Base-by-base conservation (phyloP, 2,113 vertebrate genomes). In the Chaenocephalus aceratus region DNA sequence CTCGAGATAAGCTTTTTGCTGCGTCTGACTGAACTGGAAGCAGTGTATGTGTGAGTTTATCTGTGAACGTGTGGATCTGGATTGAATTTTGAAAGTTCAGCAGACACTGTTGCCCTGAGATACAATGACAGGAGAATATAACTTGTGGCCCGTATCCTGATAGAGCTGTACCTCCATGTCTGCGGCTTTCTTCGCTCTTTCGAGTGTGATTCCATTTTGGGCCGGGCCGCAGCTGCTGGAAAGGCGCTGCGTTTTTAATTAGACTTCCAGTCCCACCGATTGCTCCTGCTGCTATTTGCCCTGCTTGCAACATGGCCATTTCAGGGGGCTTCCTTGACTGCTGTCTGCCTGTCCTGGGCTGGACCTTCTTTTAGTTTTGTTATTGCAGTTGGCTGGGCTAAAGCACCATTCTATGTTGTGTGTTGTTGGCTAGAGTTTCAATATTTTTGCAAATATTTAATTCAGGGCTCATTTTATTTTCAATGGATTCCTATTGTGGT, bases 201-300 rank as follows among this genome's bases (percentile, higher is more conserved):
- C 68, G 41, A 75, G 45, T 48, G 69, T 3, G 76, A 83, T 89
- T 94, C 94, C 94, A 95, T 95, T 95, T 95, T 94, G 91, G 94
- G 92, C 86, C 84, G 86, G 83, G 80, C 85, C 84, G 61, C 94
- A 95, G 94, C 95, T 95, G 95, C 94, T 88, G 85, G 81, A 83
- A 81, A 87, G 84, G 71, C 89, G 62, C 88, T 91, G 91, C 75
- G 91, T 93, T 96, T 95, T 95, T 95, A 95, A 94, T 96, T 95
- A 95, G 94, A 94, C 93, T 57, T 92, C 90, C 91, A 89, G 90
- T 87, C 79, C 87, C 86, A 78, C 68, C 86, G 78, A 77, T 84
- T 77, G 86, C 74, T 48, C 85, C 56, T 9, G 49, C 79, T 89
- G 89, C 88, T 87, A 78, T 84, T 85, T 67, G 71, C 62, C 15